Percentiles rank a stretch among this genome's conserved stretches.
Evolutionary conservation across 2,113 vertebrate genomes (phyloP).

Genomic region (Connochaetes taurinus): DNA sequence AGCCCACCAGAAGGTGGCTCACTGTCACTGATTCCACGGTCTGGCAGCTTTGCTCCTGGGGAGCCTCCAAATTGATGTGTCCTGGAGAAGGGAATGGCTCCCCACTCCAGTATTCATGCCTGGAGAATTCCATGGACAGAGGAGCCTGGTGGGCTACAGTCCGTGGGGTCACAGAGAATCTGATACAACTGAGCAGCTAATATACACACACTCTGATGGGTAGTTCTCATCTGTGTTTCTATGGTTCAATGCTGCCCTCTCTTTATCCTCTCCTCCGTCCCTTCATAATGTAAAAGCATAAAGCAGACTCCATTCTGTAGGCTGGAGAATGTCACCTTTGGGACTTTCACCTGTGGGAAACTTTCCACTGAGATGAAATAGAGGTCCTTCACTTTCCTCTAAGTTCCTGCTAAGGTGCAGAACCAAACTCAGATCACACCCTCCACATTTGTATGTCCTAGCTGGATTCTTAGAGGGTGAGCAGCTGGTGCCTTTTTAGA

Average conservation of each 20-base stretch:
- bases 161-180: not conserved
- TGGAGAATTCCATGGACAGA: not conserved
- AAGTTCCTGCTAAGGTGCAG: not conserved
- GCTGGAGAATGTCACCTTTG: not conserved
- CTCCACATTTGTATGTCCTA: not conserved
- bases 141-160: not conserved
- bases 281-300: not conserved
- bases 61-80: not conserved
- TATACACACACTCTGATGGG: not conserved
- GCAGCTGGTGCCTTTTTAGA: not conserved
- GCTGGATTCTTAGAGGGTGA: not conserved
- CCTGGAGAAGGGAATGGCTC: not conserved
- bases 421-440: not conserved
- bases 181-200: not conserved
- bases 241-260: not conserved
- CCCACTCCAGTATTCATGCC: not conserved
- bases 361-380: not conserved
- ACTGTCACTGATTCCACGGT: not conserved
- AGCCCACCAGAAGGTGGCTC: slow-evolving; percentile 54
- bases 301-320: not conserved
- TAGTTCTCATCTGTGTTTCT: not conserved
- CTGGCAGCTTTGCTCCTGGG: not conserved
- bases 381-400: not conserved
- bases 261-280: no score
- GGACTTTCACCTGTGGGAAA: not conserved